phyloP scores from a whole-genome alignment of 2,888 invertebrate species.

The Cremastinae sp. region DNA sequence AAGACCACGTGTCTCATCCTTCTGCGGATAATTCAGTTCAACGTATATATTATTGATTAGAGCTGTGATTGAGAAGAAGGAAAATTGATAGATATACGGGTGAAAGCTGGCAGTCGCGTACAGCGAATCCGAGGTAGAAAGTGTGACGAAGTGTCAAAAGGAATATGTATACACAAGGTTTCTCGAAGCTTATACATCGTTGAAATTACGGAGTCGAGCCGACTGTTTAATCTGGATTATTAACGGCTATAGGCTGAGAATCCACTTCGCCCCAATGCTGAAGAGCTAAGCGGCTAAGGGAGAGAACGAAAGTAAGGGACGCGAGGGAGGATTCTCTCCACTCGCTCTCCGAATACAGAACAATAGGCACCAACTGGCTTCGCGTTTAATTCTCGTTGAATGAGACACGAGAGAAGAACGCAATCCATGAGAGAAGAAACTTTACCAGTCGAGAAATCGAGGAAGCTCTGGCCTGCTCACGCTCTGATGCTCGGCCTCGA shows the following conservation, averaged over 20 bases:
- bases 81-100: too few relatives aligned
- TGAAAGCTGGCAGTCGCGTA: too few relatives aligned
- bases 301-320: slow-evolving; percentile 6
- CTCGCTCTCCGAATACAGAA: slow-evolving; percentile 33
- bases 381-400: slow-evolving; percentile 55
- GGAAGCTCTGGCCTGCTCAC: too few relatives aligned
- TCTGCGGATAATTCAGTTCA: too few relatives aligned
- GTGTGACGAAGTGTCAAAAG: slow-evolving; percentile 11
- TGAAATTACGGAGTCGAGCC: neutral
- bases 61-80: too few relatives aligned
- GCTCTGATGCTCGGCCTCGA: neutral
- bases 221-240: slow-evolving; percentile 43
- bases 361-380: slow-evolving; percentile 52
- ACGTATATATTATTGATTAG: too few relatives aligned
- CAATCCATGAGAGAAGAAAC: slow-evolving; percentile 48
- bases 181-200: slow-evolving; percentile 15
- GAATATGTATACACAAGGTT: slow-evolving; percentile 19
- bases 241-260: slow-evolving; percentile 23
- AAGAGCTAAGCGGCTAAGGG: too few relatives aligned
- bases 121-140: neutral
- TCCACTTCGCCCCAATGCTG: neutral
- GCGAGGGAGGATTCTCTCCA: slow-evolving; percentile 18
- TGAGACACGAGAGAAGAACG: slow-evolving; percentile 23
- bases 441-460: slow-evolving; percentile 25
- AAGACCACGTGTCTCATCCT: too few relatives aligned